These are phyloP conservation scores for Istiophorus platypterus DNA, from an alignment of 2,113 vertebrate genomes.

Conservation along the genomic window DNA sequence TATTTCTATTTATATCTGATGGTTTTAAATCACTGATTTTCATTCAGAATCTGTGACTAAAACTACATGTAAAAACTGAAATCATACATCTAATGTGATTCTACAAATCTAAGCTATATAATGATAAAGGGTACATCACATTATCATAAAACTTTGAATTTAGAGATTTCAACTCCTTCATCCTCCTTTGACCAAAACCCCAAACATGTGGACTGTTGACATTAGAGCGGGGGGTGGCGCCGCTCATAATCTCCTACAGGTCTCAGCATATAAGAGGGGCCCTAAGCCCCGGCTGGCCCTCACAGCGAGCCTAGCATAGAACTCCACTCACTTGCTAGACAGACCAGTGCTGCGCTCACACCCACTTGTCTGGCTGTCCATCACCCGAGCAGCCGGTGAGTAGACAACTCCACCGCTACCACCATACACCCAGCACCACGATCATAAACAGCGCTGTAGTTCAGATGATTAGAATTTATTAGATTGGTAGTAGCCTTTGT, in stretches of 20 bases:
- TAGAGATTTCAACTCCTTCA: not conserved
- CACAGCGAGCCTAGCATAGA: conserved; percentile 73
- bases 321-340: conserved; percentile 30
- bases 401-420: conserved; percentile 18
- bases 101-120: no score
- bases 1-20: not conserved
- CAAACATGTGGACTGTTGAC: conserved; percentile 39
- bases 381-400: conserved; percentile 77
- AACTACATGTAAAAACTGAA: not conserved
- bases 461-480: no score
- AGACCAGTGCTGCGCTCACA: conserved; percentile 24
- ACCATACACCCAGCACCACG: not conserved
- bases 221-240: conserved; percentile 62
- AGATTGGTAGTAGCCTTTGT: not conserved
- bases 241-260: conserved; percentile 85
- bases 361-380: conserved; percentile 53
- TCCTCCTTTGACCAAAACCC: not conserved
- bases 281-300: conserved; percentile 29
- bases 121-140: not conserved
- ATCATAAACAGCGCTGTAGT: not conserved
- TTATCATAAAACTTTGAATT: not conserved
- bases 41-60: not conserved
- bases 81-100: not conserved
- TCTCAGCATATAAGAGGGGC: conserved; percentile 83
- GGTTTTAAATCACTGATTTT: not conserved